phyloP scores from a whole-genome alignment of 2,797 vertebrate genomes.

The Micropoecilia bifurca region DNA sequence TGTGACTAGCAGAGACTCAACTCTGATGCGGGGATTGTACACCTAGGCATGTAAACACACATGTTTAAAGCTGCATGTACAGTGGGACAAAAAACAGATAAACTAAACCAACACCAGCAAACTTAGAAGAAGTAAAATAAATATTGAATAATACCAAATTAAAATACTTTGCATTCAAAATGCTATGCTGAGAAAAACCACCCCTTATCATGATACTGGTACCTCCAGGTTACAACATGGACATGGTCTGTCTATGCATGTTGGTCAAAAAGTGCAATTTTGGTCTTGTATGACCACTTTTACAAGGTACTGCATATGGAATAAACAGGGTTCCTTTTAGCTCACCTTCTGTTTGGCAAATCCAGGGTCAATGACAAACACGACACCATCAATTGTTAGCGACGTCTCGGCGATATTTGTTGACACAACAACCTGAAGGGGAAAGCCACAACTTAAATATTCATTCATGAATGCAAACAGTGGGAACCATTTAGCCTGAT shows the following conservation, averaged over 20 bases:
- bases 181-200: background rate
- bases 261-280: background rate
- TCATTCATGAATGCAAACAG: background rate
- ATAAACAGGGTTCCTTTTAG: background rate
- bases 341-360: constrained; percentile 98
- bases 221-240: background rate
- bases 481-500: background rate
- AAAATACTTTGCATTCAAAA: background rate
- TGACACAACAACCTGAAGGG: constrained; percentile 93
- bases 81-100: background rate
- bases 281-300: background rate
- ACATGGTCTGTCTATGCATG: background rate
- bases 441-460: constrained; percentile 7
- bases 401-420: constrained; percentile 99
- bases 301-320: background rate
- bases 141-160: background rate
- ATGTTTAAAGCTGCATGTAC: background rate
- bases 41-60: constrained; percentile 78
- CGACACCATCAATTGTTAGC: constrained; percentile 97
- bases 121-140: background rate
- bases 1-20: constrained; percentile 96
- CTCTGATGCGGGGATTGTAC: constrained; percentile 97
- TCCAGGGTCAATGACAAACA: constrained; percentile 98
- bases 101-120: background rate
- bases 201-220: background rate